phyloP scores from a whole-genome alignment of 1,140 invertebrate species.

The Camponotus floridanus region DNA sequence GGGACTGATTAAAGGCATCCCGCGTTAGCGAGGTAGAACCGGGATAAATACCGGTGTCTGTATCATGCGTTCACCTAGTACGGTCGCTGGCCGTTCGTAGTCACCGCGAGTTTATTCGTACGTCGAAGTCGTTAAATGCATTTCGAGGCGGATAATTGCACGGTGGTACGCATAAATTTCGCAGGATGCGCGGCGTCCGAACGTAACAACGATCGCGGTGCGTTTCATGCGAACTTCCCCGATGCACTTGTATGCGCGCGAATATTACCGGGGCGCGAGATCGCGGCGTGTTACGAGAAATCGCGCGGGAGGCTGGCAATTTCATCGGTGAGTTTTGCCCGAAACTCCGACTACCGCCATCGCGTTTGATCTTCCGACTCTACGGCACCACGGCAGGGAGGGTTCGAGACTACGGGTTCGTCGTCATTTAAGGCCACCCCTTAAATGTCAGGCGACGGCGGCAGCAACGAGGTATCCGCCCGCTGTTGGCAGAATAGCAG shows the following conservation, averaged over 20 bases:
- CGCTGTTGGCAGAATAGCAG: conserved; percentile 17
- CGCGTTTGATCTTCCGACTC: conserved; percentile 67
- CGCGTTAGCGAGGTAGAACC: conserved; percentile 9
- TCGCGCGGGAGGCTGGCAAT: conserved; percentile 63
- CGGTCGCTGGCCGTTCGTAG: conserved; percentile 49
- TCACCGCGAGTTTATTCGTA: conserved; percentile 71
- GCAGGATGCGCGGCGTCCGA: conserved; percentile 26
- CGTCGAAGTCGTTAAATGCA: conserved; percentile 74
- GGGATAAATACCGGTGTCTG: conserved; percentile 56
- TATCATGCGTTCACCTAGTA: conserved; percentile 30
- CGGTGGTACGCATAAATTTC: conserved; percentile 71
- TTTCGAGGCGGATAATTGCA: conserved; percentile 74
- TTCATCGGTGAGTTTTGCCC: conserved; percentile 64
- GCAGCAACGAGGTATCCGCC: conserved; percentile 32
- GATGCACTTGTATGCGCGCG: conserved; percentile 9
- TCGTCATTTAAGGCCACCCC: conserved; percentile 65
- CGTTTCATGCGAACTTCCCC: conserved; percentile 41
- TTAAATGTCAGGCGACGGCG: conserved; percentile 48
- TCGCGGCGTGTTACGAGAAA: conserved; percentile 55
- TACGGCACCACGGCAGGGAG: background rate
- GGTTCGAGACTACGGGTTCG: conserved; percentile 18
- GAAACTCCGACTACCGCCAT: conserved; percentile 62
- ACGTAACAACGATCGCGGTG: conserved; percentile 18
- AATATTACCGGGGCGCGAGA: background rate
- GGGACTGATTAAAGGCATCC: conserved; percentile 47